Conservation (phyloP, 2,113 vertebrate species). For the Lipophrys pholis region DNA sequence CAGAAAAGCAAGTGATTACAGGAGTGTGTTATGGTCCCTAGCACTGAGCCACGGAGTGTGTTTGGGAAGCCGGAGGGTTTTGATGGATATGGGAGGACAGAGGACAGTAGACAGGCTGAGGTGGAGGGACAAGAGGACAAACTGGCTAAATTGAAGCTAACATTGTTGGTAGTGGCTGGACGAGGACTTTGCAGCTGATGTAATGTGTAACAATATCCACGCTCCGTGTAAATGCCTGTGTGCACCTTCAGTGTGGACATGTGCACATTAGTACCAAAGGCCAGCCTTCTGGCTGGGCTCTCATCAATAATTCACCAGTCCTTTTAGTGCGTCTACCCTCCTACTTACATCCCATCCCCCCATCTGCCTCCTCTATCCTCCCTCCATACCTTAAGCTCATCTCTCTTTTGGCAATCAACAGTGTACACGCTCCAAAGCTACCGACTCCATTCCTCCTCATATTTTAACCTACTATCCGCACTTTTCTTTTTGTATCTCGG, state of each 20-base stretch:
- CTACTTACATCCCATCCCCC: conserved; percentile 56
- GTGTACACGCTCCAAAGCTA: neutral
- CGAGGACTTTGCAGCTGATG: conserved; percentile 68
- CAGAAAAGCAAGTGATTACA: conserved; percentile 4
- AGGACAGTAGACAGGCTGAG: conserved; percentile 30
- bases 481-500: neutral
- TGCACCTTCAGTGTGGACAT: conserved; percentile 46
- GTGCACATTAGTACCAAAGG: conserved; percentile 72
- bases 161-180: conserved; percentile 57
- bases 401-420: conserved; percentile 23
- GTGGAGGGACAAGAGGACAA: conserved; percentile 44
- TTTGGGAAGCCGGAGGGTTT: neutral
- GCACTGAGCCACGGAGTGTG: conserved; percentile 2
- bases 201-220: conserved; percentile 83
- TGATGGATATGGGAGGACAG: conserved; percentile 4
- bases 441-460: conserved; percentile 1
- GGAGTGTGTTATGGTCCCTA: neutral
- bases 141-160: conserved; percentile 43
- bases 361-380: conserved; percentile 53
- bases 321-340: conserved; percentile 69
- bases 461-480: neutral
- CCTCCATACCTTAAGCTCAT: conserved; percentile 43
- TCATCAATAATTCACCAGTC: conserved; percentile 84
- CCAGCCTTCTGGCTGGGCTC: conserved; percentile 77
- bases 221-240: conserved; percentile 67